Percentiles rank a stretch among this genome's conserved stretches.
Conservation (phyloP, 2,113 vertebrate species). For the Mixornis gularis region DNA sequence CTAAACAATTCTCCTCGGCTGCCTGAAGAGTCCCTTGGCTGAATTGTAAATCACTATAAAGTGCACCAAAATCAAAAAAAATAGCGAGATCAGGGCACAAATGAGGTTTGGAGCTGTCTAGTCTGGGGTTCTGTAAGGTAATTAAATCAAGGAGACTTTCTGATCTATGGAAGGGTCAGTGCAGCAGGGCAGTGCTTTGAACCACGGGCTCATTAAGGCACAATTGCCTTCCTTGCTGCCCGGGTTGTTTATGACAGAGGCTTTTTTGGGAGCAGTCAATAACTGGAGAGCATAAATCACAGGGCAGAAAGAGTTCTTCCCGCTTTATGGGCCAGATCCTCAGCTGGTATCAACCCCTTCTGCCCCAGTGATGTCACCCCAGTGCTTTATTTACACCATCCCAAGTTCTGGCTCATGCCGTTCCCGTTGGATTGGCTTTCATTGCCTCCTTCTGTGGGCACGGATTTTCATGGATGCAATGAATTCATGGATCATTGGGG, state of each 20-base stretch:
- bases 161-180: constrained; percentile 43
- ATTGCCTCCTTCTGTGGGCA: not conserved
- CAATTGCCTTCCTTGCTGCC: not conserved
- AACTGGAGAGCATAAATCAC: constrained; percentile 31
- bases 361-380: not conserved
- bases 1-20: not conserved
- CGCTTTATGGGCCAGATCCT: constrained; percentile 5
- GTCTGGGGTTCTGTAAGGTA: constrained; percentile 18
- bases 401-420: not conserved
- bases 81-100: not conserved
- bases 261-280: constrained; percentile 26
- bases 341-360: constrained; percentile 16
- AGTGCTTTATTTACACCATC: not conserved
- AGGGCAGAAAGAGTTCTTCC: not conserved
- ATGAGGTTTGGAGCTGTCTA: constrained; percentile 43
- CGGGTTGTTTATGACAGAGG: constrained; percentile 4
- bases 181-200: constrained; percentile 25
- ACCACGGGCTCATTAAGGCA: constrained; percentile 11
- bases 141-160: constrained; percentile 27
- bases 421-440: not conserved
- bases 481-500: not conserved
- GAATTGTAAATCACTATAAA: not conserved
- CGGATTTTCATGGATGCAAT: not conserved
- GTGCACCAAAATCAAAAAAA: not conserved
- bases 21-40: not conserved